phyloP scores from a whole-genome alignment of 2,797 vertebrate species.

The Crenuchus spilurus region DNA sequence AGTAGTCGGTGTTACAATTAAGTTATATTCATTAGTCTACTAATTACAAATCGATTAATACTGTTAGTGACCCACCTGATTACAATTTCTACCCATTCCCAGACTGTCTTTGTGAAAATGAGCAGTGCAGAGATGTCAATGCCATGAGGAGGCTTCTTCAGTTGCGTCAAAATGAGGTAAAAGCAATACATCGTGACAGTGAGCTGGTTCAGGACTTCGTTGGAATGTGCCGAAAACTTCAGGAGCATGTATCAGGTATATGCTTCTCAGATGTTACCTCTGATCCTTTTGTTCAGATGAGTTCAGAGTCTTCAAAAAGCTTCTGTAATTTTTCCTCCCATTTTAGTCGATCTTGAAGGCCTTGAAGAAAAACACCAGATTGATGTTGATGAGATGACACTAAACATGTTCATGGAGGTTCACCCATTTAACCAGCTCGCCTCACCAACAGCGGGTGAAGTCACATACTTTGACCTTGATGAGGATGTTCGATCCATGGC shows the following conservation, averaged over 20 bases:
- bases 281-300: neutral
- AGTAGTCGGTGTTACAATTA: neutral
- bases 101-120: conserved; percentile 73
- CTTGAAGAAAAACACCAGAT: conserved; percentile 61
- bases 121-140: conserved; percentile 58
- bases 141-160: conserved; percentile 72
- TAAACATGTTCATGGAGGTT: conserved; percentile 74
- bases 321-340: neutral
- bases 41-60: neutral
- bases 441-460: conserved; percentile 31
- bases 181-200: conserved; percentile 69
- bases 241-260: conserved; percentile 79
- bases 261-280: conserved; percentile 28
- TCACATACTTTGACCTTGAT: conserved; percentile 78
- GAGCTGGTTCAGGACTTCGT: conserved; percentile 78
- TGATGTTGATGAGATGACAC: conserved; percentile 65
- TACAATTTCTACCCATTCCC: conserved; percentile 5
- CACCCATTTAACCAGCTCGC: conserved; percentile 42
- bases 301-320: no score
- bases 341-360: conserved; percentile 74
- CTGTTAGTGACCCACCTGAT: neutral
- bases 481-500: conserved; percentile 70
- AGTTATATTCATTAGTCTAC: neutral
- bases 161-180: conserved; percentile 72
- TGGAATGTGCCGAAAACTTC: conserved; percentile 78